Percentiles rank a stretch among this genome's conserved stretches.
These are phyloP conservation scores for Halcyon badia DNA, from an alignment of 2,797 vertebrate species.

Conservation along the genomic window DNA sequence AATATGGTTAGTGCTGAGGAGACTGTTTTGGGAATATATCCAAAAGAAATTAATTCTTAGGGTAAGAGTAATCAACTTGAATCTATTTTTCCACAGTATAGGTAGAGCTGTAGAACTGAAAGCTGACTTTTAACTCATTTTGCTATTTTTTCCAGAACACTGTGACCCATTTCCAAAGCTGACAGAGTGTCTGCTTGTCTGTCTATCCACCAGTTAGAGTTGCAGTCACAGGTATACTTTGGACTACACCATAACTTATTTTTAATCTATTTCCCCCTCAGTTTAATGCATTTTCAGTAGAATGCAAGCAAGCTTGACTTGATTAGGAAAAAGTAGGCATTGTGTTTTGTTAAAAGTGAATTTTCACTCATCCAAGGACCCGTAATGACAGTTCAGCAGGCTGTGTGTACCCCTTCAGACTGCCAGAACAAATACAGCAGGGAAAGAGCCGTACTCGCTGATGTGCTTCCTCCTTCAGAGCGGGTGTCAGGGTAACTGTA, in stretches of 20 bases:
- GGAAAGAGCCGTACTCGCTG: background rate
- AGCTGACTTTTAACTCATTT: background rate
- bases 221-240: constrained; percentile 5
- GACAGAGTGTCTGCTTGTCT: background rate
- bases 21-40: background rate
- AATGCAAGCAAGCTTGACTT: background rate
- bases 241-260: background rate
- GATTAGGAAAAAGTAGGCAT: background rate
- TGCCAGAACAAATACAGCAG: background rate
- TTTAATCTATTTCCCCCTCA: background rate
- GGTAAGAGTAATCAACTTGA: background rate
- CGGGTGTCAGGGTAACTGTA: background rate
- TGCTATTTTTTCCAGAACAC: background rate
- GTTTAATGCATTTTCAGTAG: background rate
- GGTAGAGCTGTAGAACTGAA: background rate
- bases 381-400: background rate
- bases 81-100: background rate
- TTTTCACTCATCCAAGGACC: background rate
- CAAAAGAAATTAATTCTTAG: background rate
- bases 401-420: background rate
- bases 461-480: background rate
- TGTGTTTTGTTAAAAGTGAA: background rate
- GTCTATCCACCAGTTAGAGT: background rate
- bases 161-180: background rate
- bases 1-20: background rate